Evolutionary conservation across 2,888 invertebrate species (phyloP), one percentile per base, ranked within the genome.

Genomic region (Idaea biselata): DNA sequence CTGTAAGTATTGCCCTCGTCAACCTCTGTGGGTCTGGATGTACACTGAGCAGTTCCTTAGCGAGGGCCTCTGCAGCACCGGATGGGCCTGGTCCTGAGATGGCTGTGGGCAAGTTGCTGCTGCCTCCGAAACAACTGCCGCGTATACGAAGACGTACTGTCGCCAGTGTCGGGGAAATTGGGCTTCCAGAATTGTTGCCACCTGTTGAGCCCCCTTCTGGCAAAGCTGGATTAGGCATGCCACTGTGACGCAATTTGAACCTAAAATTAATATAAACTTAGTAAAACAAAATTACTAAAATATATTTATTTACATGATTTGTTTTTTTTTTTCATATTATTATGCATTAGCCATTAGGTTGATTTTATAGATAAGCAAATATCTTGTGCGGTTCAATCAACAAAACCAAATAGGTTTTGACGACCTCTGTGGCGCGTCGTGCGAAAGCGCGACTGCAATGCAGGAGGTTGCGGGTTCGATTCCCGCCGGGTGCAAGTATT

Each of bases 11-110:
- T 58, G 93, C 93, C 59, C 93, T 81, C 6, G 93, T 88, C 71
- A 93, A 83, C 63, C 89, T 88, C 71, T 94, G 94, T 63, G 94
- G 93, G 63, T 91, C 93, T 4, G 89, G 84, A 63, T 84, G 93
- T 66, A 84, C 88, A 85, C 73, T 92, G 69, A 89, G 87, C 81
- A 93, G 84, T 75, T 89, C 93, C 63, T 88, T 88, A 2, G 82
- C 88, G 53, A 92, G 76, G 18, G 83, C 80, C 66, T 91, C 91
- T 16, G 88, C 89, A 17, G 81, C 91, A 16, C 89, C 89, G 0
- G 88, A 79, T 1, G 87, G 81, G 0, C 91, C 91, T 0, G 81
- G 69, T 0, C 90, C 92, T 1, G 83, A 79, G 7, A 92, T 78
- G 6, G 77, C 71, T 60, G 71, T 78, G 0, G 92, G 91, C 62